A percentile compares a stretch with the other conserved stretches of the same genome.
Evolutionary conservation across 2,113 vertebrate genomes (phyloP).

Genomic region (Protomyctophum bolini): DNA sequence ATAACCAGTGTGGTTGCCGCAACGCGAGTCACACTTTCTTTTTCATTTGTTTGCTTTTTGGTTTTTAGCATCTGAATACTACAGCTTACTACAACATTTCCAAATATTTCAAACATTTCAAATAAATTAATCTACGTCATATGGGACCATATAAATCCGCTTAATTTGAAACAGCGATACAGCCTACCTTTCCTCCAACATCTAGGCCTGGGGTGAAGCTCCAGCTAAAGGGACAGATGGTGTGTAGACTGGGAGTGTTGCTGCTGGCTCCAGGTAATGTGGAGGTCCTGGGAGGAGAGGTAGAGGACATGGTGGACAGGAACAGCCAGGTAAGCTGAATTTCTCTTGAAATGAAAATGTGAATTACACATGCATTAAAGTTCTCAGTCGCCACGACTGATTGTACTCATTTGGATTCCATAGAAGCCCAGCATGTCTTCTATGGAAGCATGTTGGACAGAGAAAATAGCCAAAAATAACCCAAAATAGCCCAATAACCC

Average conservation of each 20-base stretch:
- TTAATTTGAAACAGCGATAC: too few relatives aligned
- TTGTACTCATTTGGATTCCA: too few relatives aligned
- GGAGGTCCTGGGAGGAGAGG: conserved; percentile 90
- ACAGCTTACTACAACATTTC: not conserved
- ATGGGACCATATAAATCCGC: too few relatives aligned
- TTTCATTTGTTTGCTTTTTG: not conserved
- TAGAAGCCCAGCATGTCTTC: too few relatives aligned
- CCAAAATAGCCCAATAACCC: too few relatives aligned
- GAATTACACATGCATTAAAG: too few relatives aligned
- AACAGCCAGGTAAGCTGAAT: conserved; percentile 70
- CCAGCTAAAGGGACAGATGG: conserved; percentile 85
- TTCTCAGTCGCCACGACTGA: too few relatives aligned
- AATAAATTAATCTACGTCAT: not conserved
- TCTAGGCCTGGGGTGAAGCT: conserved; percentile 89
- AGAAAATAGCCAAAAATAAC: too few relatives aligned
- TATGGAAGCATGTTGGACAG: too few relatives aligned
- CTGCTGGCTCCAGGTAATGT: conserved; percentile 90
- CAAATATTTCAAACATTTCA: not conserved
- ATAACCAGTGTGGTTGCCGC: too few relatives aligned
- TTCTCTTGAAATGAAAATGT: too few relatives aligned
- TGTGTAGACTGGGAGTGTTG: conserved; percentile 89
- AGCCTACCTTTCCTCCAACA: conserved; percentile 39
- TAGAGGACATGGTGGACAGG: conserved; percentile 84
- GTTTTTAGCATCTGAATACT: not conserved
- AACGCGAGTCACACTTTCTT: not conserved